A percentile compares a stretch with the other conserved stretches of the same genome.
Evolutionary conservation across 2,113 vertebrate species (phyloP).

Genomic region (Seriola dumerili): DNA sequence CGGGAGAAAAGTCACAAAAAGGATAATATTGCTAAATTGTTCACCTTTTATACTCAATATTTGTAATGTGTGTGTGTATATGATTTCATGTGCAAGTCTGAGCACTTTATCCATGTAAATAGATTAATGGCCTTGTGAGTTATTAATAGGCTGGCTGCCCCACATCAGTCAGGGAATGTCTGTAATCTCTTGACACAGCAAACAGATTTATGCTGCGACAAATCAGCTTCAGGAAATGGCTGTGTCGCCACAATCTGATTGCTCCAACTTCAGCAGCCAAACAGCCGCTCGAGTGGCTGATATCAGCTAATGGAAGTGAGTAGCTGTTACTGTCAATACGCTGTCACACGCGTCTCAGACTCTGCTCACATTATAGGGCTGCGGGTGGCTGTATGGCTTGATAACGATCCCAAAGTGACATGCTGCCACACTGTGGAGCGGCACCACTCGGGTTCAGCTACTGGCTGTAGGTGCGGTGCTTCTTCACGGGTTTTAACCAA

Average conservation of each 20-base stretch:
- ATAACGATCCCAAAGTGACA: constrained; percentile 62
- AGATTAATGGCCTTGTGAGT: constrained; percentile 55
- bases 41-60: constrained; percentile 6
- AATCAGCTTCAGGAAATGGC: constrained; percentile 67
- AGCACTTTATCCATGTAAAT: constrained; percentile 60
- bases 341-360: constrained; percentile 61
- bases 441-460: constrained; percentile 40
- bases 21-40: neutral
- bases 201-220: constrained; percentile 60
- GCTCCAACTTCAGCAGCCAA: constrained; percentile 54
- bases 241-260: constrained; percentile 72
- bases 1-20: too few species aligned
- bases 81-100: constrained; percentile 14
- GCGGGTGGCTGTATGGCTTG: constrained; percentile 61
- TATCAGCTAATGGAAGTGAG: constrained; percentile 80
- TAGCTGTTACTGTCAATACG: constrained; percentile 72
- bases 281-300: constrained; percentile 64
- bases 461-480: constrained; percentile 27
- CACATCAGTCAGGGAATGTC: constrained; percentile 56
- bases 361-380: constrained; percentile 51
- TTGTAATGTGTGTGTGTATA: constrained; percentile 5
- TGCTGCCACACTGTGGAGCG: constrained; percentile 29
- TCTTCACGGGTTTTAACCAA: constrained; percentile 39
- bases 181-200: constrained; percentile 58
- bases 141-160: constrained; percentile 65